A percentile compares a stretch with the other conserved stretches of the same genome.
phyloP scores from a whole-genome alignment of 2,113 vertebrate species.

The Camelus bactrianus region DNA sequence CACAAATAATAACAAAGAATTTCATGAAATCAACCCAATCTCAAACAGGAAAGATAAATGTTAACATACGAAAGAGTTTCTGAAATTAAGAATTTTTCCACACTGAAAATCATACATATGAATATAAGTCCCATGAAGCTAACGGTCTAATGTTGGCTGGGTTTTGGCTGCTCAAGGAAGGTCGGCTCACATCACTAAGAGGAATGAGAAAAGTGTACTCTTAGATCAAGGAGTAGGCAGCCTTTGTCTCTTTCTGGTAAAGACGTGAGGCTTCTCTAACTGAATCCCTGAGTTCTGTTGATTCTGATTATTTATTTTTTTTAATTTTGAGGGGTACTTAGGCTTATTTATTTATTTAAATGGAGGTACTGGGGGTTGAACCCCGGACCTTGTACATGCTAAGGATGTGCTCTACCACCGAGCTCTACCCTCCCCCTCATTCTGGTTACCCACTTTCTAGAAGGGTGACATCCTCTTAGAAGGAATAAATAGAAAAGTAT shows the following conservation, averaged over 20 bases:
- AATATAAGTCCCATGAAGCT: not conserved
- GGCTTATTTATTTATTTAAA: no score
- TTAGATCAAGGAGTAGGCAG: not conserved
- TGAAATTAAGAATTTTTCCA: not conserved
- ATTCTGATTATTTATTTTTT: not conserved
- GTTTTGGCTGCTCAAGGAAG: not conserved
- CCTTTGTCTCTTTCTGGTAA: slow-evolving; percentile 29
- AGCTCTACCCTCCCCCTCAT: no score
- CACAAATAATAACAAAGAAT: not conserved
- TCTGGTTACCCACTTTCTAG: not conserved
- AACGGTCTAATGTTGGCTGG: not conserved
- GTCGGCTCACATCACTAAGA: not conserved
- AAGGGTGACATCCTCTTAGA: not conserved
- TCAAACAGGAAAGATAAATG: not conserved
- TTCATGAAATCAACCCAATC: not conserved
- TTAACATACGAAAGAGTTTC: not conserved
- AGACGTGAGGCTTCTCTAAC: slow-evolving; percentile 25
- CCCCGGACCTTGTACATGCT: no score
- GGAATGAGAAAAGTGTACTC: not conserved
- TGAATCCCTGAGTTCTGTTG: not conserved
- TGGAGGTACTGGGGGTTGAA: no score
- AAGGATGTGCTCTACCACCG: no score
- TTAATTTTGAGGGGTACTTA: no score
- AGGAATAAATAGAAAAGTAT: not conserved
- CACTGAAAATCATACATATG: not conserved